Evolutionary conservation across 2,797 vertebrate species (phyloP), one percentile per base, ranked within the genome.

Genomic region (Semotilus atromaculatus): DNA sequence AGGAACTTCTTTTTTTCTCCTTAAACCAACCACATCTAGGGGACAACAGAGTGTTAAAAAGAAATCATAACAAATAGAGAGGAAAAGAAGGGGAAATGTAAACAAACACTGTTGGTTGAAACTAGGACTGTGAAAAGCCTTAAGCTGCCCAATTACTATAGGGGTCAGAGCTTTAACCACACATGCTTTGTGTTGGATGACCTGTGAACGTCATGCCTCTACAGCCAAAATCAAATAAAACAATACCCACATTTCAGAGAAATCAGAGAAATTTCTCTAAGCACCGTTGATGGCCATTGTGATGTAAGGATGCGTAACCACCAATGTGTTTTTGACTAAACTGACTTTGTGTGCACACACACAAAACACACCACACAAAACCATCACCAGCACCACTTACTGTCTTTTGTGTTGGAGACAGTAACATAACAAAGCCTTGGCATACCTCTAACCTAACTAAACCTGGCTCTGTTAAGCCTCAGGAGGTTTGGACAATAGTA

Each of bases 191-290:
- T 95, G 91, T 64, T 80, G 77, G 74, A 6, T 90, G 91, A 93
- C 93, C 91, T 83, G 81, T 80, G 90, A 88, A 90, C 74, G 91
- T 93, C 93, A 93, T 85, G 92, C 91, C 88, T 93, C 92, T 88
- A 82, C 83, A 91, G 89, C 89, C 92, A 88, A 93, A 95, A 93
- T 94, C 93, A 94, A 94, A 94, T 93, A 91, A 92, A 94, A 95
- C 93, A 95, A 94, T 91, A 93, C 88, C 86, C 85, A 80, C 31
- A 89, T 87, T 92, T 90, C 89, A 90, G 89, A 91, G 90, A 92
- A 92, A 91, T 93, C 91, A 94, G 90, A 85, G 45, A 85, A 86
- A 91, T 93, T 94, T 90, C 86, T 85, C 91, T 90, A 94, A 94
- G 91, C 90, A 92, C 91, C 90, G 45, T 83, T 94, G 92, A 94